Percentiles rank a stretch among this genome's conserved stretches.
phyloP scores from a whole-genome alignment of 1,140 invertebrate species.

The Tachypleus tridentatus region DNA sequence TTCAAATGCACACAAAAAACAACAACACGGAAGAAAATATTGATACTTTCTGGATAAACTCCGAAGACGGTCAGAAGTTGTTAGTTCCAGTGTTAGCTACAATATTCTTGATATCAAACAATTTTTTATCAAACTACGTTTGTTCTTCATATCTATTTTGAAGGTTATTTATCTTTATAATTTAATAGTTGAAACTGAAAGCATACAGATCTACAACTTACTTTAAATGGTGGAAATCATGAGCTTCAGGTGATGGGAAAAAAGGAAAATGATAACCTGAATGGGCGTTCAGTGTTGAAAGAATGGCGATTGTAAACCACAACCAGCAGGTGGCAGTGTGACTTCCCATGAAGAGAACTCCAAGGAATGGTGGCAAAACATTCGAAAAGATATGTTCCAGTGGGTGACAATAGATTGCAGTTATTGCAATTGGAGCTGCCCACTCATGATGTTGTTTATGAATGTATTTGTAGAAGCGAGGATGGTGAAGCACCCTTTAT shows the following conservation, averaged over 20 bases:
- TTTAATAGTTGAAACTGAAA: too few species aligned
- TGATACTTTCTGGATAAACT: too few species aligned
- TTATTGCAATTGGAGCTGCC: constrained; percentile 71
- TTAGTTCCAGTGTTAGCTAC: too few species aligned
- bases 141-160: too few species aligned
- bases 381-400: constrained; percentile 75
- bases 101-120: too few species aligned
- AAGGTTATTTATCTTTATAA: too few species aligned
- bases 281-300: constrained; percentile 71
- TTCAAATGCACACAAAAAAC: too few species aligned
- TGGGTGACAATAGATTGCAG: constrained; percentile 75
- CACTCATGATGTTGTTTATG: constrained; percentile 79
- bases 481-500: constrained; percentile 49
- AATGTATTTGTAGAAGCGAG: constrained; percentile 62
- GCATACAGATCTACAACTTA: constrained; percentile 34
- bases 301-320: constrained; percentile 65
- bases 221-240: constrained; percentile 85
- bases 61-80: too few species aligned
- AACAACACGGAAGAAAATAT: too few species aligned
- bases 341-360: constrained; percentile 63
- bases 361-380: constrained; percentile 61
- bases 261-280: constrained; percentile 82
- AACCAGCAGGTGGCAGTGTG: constrained; percentile 71
- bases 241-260: constrained; percentile 76
- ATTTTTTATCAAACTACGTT: too few species aligned